Evolutionary conservation across 2,113 vertebrate species (phyloP).

Genomic region (Peucedramus taeniatus): DNA sequence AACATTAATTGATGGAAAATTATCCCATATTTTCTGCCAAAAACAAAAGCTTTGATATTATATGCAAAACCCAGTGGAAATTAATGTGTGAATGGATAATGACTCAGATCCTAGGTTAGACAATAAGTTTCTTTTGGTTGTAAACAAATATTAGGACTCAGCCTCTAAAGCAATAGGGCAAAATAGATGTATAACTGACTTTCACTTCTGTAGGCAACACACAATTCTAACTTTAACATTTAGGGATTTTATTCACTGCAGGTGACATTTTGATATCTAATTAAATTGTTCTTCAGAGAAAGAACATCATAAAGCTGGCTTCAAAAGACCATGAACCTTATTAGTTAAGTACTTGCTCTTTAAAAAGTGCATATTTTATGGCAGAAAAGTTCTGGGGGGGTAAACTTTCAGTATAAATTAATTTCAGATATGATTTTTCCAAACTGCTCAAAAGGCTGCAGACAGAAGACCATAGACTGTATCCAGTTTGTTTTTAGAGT

Average conservation of each 20-base stretch:
- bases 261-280: conserved; percentile 52
- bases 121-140: not conserved
- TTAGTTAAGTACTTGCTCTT: conserved; percentile 32
- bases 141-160: not conserved
- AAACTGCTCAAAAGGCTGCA: not conserved
- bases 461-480: not conserved
- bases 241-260: conserved; percentile 20
- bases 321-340: conserved; percentile 19
- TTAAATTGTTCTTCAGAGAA: conserved; percentile 49
- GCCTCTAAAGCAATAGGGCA: not conserved
- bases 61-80: not conserved
- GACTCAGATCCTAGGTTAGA: not conserved
- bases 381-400: not conserved
- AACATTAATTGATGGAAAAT: not conserved
- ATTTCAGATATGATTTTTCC: not conserved
- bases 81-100: not conserved
- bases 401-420: not conserved
- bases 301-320: conserved; percentile 26
- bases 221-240: not conserved
- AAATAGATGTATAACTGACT: not conserved
- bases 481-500: not conserved
- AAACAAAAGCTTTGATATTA: not conserved
- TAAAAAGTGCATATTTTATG: conserved; percentile 17
- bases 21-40: not conserved
- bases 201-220: not conserved